These are phyloP conservation scores for Amorpha juglandis DNA, from an alignment of 2,888 invertebrate genomes.

Conservation along the genomic window DNA sequence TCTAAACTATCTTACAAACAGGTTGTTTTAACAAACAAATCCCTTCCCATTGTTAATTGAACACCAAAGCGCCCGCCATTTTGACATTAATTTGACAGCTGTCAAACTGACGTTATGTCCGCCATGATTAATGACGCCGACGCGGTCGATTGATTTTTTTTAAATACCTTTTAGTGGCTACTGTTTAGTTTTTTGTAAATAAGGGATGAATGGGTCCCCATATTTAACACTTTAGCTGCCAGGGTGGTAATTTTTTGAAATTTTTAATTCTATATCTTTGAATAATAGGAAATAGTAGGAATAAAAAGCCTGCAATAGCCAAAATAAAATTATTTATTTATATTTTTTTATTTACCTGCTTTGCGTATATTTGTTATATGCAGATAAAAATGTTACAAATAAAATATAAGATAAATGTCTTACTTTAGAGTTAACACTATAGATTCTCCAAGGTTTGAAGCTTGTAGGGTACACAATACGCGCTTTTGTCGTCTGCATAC, in stretches of 20 bases:
- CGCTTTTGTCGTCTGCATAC: too few species aligned
- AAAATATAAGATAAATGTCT: too few species aligned
- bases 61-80: slow-evolving; percentile 39
- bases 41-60: slow-evolving; percentile 26
- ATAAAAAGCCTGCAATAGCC: too few species aligned
- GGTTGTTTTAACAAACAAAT: slow-evolving; percentile 23
- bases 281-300: too few species aligned
- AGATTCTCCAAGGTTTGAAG: too few species aligned
- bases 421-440: too few species aligned
- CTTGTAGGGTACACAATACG: too few species aligned
- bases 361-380: too few species aligned
- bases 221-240: slow-evolving; percentile 5
- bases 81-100: slow-evolving; percentile 70
- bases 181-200: slow-evolving; percentile 21
- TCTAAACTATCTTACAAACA: not conserved
- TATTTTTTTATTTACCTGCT: too few species aligned
- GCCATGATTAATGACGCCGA: slow-evolving; percentile 43
- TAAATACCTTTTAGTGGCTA: slow-evolving; percentile 26
- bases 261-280: too few species aligned
- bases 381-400: too few species aligned
- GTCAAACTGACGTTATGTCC: slow-evolving; percentile 68
- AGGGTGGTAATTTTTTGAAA: slow-evolving; percentile 2
- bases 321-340: too few species aligned
- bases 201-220: slow-evolving; percentile 6
- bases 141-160: slow-evolving; percentile 21